phyloP scores from a whole-genome alignment of 2,797 vertebrate genomes.

The Martes flavigula region DNA sequence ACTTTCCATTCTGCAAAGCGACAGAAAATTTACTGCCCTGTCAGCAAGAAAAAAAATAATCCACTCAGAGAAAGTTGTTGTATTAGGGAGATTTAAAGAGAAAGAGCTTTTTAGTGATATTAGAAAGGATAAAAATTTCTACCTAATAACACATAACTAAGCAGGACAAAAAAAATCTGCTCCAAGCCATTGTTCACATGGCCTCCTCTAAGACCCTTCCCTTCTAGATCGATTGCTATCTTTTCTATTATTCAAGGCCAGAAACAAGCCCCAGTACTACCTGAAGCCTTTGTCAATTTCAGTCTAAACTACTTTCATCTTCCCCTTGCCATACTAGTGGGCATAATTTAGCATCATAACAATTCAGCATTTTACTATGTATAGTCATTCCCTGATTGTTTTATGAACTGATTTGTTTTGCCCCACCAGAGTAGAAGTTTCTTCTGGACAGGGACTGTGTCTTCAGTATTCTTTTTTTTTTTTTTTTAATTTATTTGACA shows the following conservation, averaged over 20 bases:
- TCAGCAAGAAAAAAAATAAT: constrained; percentile 74
- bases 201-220: neutral
- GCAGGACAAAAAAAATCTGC: constrained; percentile 41
- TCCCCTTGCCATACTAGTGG: neutral
- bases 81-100: constrained; percentile 62
- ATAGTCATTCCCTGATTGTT: neutral
- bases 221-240: neutral
- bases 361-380: constrained; percentile 1
- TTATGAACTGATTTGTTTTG: neutral
- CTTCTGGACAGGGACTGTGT: neutral
- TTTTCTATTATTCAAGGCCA: constrained; percentile 16
- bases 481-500: too few species aligned
- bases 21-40: constrained; percentile 79
- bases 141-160: constrained; percentile 30
- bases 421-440: neutral
- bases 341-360: neutral
- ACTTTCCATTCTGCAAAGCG: constrained; percentile 73
- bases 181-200: neutral
- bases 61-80: constrained; percentile 72
- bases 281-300: neutral
- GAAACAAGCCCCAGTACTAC: neutral
- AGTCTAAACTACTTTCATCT: neutral
- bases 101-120: constrained; percentile 67
- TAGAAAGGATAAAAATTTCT: constrained; percentile 48
- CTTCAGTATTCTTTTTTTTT: neutral